These are phyloP conservation scores for Diadumene lineata DNA, from an alignment of 92 coral and sea anemone species.

Conservation along the genomic window DNA sequence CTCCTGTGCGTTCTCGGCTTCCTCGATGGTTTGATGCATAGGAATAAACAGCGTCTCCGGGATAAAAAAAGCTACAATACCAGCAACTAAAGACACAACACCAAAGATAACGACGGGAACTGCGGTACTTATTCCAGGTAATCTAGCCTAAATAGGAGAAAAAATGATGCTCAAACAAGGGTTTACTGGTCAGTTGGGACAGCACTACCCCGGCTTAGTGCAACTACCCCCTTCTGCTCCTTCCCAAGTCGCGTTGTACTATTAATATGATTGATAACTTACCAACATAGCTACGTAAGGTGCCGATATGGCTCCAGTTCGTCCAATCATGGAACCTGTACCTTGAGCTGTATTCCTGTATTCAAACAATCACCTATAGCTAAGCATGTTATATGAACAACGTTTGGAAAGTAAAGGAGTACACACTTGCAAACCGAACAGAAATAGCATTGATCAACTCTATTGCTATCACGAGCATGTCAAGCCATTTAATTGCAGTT, in stretches of 20 bases:
- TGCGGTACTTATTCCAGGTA: conserved; percentile 42
- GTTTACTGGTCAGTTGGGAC: neutral
- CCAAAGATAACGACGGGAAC: conserved; percentile 77
- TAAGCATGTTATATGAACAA: neutral
- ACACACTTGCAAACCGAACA: too few relatives aligned
- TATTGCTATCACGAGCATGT: too few relatives aligned
- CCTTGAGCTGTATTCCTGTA: conserved; percentile 60
- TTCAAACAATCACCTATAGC: neutral
- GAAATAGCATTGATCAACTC: too few relatives aligned
- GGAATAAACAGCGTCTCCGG: conserved; percentile 74
- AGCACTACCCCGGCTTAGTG: too few relatives aligned
- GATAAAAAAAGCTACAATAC: conserved; percentile 54
- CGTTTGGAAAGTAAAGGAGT: too few relatives aligned
- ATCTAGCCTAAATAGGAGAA: conserved; percentile 42
- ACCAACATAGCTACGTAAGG: conserved; percentile 51
- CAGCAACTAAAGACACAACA: conserved; percentile 54
- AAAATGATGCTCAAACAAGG: neutral
- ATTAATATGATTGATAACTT: too few relatives aligned
- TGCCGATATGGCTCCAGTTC: conserved; percentile 52
- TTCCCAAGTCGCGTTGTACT: too few relatives aligned
- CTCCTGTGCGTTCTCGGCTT: conserved; percentile 33
- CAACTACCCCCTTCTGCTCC: too few relatives aligned
- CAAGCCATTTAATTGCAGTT: too few relatives aligned
- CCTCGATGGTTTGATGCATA: conserved; percentile 71
- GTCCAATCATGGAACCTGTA: conserved; percentile 56